Conservation (phyloP, 2,888 invertebrate genomes). For the Stenichneumon culpator region DNA sequence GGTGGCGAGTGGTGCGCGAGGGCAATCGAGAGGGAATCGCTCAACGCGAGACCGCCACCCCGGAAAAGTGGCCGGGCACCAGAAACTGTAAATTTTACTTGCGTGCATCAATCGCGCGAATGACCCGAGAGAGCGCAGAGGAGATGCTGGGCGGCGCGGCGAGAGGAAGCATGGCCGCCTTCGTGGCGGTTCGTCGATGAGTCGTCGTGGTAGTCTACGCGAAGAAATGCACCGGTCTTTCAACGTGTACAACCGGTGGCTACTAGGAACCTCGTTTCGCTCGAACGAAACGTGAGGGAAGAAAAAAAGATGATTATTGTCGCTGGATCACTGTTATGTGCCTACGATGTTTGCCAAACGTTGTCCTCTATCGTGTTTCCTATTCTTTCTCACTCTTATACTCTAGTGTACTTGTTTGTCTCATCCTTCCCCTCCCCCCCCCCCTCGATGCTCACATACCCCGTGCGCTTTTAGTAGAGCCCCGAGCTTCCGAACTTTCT, state of each 20-base stretch:
- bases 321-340: constrained; percentile 18
- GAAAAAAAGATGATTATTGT: constrained; percentile 14
- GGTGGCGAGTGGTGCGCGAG: constrained; percentile 1
- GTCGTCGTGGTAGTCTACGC: constrained; percentile 65
- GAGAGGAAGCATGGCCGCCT: constrained; percentile 78
- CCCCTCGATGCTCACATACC: not conserved
- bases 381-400: constrained; percentile 13
- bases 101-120: constrained; percentile 66
- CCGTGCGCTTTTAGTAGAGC: constrained; percentile 32
- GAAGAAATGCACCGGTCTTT: constrained; percentile 66
- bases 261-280: constrained; percentile 10
- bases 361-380: constrained; percentile 21
- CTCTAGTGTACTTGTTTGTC: constrained; percentile 49
- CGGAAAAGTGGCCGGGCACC: constrained; percentile 65
- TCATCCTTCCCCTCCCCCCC: not conserved
- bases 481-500: constrained; percentile 33
- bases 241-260: constrained; percentile 46
- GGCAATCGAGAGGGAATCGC: constrained; percentile 56
- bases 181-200: constrained; percentile 72
- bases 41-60: constrained; percentile 38
- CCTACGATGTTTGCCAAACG: constrained; percentile 33
- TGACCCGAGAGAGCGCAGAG: constrained; percentile 59
- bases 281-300: constrained; percentile 32
- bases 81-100: constrained; percentile 62
- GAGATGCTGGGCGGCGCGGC: constrained; percentile 73